Base-by-base conservation (phyloP, 1,140 invertebrate genomes). In the Onthophagus taurus region DNA sequence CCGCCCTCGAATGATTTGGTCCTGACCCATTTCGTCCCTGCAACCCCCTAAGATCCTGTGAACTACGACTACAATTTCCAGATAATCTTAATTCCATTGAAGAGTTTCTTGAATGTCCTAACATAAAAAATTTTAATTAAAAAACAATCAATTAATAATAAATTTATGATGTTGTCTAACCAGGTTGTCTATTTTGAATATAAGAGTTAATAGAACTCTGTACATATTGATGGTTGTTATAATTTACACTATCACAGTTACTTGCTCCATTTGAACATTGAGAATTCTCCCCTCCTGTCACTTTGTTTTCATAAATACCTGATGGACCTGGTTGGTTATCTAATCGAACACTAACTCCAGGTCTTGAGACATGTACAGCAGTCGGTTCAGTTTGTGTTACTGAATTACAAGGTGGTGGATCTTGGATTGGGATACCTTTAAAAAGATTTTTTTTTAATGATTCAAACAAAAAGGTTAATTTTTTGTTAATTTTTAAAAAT, bases 1-100 rank as follows among this genome's bases (percentile, higher is more conserved):
- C 83, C 48, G 85, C 81, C 42, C 88, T 74, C 1, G 88, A 90
- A 65, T 91, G 88, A 13, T 75, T 74, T 31, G 58, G 54, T 31
- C 49, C 57, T 19, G 44, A 52, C 16, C 49, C 81, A 78, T 42
- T 85, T 72, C 16, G 84, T 85, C 66, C 89, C 80, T 37, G 70
- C 67, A 55, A 53, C 49, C 54, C 58, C 51, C 53, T 44, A 53
- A 55, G 52, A 49, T 68, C 66, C 35, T 61, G 63, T n/a, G 62
- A 66, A 52, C 65, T 68, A 42, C 67, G 52, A 41, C 57, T 64
- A 44, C 60, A 60, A 48, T 42, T 60, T 12, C 44, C 50, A 16
- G 57, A 58, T 24, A 62, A 46, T 44, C 85, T 69, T 36, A 86
- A 71, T 60, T 89, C 86, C 51, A 86, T 66, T 1, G 85, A 89